A percentile compares a stretch with the other conserved stretches of the same genome.
Conservation (phyloP, 2,888 invertebrate species). For the Cynaeus angustus region DNA sequence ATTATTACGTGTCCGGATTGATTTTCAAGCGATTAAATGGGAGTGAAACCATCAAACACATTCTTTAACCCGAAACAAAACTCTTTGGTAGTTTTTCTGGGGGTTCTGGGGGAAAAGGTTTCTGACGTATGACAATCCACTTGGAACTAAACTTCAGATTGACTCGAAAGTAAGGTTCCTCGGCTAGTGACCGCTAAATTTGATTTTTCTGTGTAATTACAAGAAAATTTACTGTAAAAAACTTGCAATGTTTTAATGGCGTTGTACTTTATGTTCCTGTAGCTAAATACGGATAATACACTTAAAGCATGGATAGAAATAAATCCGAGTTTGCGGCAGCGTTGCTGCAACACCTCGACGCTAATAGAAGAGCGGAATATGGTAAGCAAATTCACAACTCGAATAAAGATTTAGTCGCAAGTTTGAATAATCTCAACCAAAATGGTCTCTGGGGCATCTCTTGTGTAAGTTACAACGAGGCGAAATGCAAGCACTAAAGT, state of each 20-base stretch:
- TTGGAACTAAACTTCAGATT: too few species aligned
- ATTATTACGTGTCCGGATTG: constrained; percentile 1
- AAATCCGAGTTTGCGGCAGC: constrained; percentile 15
- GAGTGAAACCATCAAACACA: too few species aligned
- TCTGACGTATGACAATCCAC: too few species aligned
- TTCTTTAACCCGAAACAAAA: too few species aligned
- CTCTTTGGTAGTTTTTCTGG: too few species aligned
- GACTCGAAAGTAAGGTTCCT: too few species aligned
- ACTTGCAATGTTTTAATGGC: neutral
- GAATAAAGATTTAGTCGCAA: constrained; percentile 33
- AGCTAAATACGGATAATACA: neutral
- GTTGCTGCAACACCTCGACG: constrained; percentile 13
- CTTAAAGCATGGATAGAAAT: neutral
- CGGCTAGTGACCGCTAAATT: too few species aligned
- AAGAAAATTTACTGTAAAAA: too few species aligned
- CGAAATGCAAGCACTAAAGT: constrained; percentile 10
- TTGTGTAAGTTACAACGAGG: constrained; percentile 13
- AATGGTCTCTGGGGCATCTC: constrained; percentile 29
- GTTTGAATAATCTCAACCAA: constrained; percentile 29
- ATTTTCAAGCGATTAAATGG: too few species aligned
- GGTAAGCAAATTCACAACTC: constrained; percentile 30
- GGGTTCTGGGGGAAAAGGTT: too few species aligned
- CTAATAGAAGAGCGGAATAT: constrained; percentile 15
- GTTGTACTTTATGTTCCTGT: neutral
- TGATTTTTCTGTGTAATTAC: too few species aligned